Percentiles rank a stretch among this genome's conserved stretches.
Conservation (phyloP, 2,113 vertebrate species). For the Thomomys bottae region DNA sequence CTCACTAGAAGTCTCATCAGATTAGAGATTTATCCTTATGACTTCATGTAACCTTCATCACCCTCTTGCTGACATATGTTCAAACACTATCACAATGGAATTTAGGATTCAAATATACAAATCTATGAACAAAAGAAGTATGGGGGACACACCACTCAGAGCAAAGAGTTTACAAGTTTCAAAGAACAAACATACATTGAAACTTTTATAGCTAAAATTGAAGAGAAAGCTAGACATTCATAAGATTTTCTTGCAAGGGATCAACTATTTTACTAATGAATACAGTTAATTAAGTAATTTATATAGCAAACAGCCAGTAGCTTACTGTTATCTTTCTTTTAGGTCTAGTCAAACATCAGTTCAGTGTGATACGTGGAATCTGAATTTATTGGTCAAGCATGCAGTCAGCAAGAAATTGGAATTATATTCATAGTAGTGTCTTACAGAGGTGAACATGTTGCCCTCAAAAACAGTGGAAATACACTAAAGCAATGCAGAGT, state of each 20-base stretch:
- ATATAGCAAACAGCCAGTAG: background rate
- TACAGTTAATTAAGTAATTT: background rate
- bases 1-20: too few relatives aligned
- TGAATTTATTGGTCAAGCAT: background rate
- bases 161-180: background rate
- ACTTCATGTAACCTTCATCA: background rate
- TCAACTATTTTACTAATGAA: background rate
- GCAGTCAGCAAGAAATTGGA: background rate
- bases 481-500: fast-evolving
- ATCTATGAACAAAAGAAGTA: background rate
- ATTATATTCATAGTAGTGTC: background rate
- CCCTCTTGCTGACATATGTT: background rate
- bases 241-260: background rate
- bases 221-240: background rate
- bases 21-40: too few relatives aligned
- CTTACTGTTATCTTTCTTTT: background rate
- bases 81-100: background rate
- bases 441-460: background rate
- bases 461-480: too few relatives aligned
- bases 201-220: background rate
- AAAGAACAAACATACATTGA: background rate
- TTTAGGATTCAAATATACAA: background rate
- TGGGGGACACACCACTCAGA: fast-evolving
- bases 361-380: background rate
- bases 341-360: background rate